These are phyloP conservation scores for Etheostoma cragini DNA, from an alignment of 2,113 vertebrate genomes.

Conservation along the genomic window DNA sequence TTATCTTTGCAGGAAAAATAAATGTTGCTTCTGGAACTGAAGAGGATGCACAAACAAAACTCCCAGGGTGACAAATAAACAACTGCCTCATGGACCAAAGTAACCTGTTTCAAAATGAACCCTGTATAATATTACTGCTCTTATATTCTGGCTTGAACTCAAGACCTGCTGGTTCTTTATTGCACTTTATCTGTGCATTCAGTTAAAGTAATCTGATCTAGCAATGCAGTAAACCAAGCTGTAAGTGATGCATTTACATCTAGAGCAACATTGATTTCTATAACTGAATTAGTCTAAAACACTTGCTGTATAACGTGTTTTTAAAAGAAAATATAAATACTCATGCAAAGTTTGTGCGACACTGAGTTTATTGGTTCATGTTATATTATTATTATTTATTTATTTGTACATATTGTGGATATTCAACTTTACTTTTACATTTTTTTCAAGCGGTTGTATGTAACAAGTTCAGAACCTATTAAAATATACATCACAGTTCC, in stretches of 20 bases:
- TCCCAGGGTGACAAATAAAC: conserved; percentile 4
- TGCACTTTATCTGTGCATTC: background rate
- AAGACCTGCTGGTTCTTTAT: conserved; percentile 7
- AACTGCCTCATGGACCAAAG: conserved; percentile 30
- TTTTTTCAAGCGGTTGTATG: conserved; percentile 35
- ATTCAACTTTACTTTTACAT: conserved; percentile 29
- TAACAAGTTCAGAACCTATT: conserved; percentile 22
- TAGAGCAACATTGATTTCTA: background rate
- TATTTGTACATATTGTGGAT: conserved; percentile 81
- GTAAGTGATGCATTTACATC: conserved; percentile 29
- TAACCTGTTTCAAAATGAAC: background rate
- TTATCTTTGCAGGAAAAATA: conserved; percentile 71
- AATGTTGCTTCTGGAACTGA: conserved; percentile 63
- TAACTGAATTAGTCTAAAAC: background rate
- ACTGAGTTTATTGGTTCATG: conserved; percentile 62
- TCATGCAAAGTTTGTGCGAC: conserved; percentile 45
- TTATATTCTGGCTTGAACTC: background rate
- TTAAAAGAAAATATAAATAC: conserved; percentile 65
- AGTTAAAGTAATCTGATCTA: conserved; percentile 21
- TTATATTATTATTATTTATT: conserved; percentile 58
- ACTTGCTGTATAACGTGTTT: conserved; percentile 37
- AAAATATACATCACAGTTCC: conserved; percentile 21
- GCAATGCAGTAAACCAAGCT: conserved; percentile 41
- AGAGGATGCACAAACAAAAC: conserved; percentile 15
- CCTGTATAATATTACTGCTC: background rate